Conservation (phyloP, 2,888 invertebrate species). For the Lithosia quadra region DNA sequence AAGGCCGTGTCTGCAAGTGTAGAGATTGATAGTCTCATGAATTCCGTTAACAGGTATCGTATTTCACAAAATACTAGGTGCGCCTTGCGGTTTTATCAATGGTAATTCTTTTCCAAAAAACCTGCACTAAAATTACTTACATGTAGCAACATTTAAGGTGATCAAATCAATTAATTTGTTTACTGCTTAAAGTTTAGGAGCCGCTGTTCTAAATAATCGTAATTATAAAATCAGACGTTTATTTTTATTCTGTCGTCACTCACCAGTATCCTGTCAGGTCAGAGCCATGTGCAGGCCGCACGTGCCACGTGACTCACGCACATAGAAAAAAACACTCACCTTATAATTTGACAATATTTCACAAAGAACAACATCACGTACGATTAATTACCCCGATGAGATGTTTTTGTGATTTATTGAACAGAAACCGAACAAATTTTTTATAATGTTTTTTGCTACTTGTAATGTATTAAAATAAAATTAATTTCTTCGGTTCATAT, state of each 20-base stretch:
- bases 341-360: conserved; percentile 47
- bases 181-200: neutral
- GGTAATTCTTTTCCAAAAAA: neutral
- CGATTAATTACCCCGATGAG: conserved; percentile 52
- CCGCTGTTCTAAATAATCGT: neutral
- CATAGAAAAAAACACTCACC: conserved; percentile 40
- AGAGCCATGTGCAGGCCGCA: conserved; percentile 47
- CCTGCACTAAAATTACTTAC: neutral
- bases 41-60: too few species aligned
- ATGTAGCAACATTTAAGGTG: neutral
- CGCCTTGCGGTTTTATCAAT: too few species aligned
- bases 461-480: conserved; percentile 38
- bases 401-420: conserved; percentile 46
- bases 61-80: too few species aligned
- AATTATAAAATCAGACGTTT: conserved; percentile 37
- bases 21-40: too few species aligned
- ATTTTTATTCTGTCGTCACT: conserved; percentile 34
- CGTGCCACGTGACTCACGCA: conserved; percentile 62
- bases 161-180: neutral
- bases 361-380: conserved; percentile 44
- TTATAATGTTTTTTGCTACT: conserved; percentile 31
- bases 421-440: conserved; percentile 44
- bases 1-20: too few species aligned
- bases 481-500: conserved; percentile 36
- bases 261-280: conserved; percentile 44